These are phyloP conservation scores for Eira barbara DNA, from an alignment of 2,113 vertebrate genomes.

Conservation along the genomic window DNA sequence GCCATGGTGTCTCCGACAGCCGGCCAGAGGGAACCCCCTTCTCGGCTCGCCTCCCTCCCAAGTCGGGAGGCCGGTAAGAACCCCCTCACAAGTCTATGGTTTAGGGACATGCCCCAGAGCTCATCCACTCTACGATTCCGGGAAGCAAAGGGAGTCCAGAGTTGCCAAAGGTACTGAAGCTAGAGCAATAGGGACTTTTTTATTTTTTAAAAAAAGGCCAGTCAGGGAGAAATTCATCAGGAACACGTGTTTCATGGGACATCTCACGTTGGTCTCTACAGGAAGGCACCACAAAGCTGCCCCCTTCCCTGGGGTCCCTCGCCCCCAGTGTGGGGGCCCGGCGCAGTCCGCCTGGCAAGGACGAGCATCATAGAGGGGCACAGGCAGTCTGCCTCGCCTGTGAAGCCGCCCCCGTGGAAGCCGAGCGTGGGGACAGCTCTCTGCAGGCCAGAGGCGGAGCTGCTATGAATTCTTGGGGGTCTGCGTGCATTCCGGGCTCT, in stretches of 20 bases:
- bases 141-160: background rate
- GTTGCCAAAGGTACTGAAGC: background rate
- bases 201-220: background rate
- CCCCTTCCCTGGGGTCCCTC: background rate
- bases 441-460: background rate
- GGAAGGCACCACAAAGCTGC: background rate
- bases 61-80: background rate
- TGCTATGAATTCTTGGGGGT: background rate
- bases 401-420: background rate
- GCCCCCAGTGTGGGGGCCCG: background rate
- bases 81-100: background rate
- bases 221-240: background rate
- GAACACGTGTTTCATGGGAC: background rate
- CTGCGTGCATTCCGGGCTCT: background rate
- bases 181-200: background rate
- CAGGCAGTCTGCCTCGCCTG: rapidly evolving
- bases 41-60: background rate
- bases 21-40: background rate
- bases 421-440: background rate
- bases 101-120: background rate
- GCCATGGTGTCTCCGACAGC: background rate
- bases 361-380: background rate
- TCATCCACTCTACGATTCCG: background rate
- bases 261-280: background rate
- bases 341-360: background rate